A percentile compares a stretch with the other conserved stretches of the same genome.
phyloP scores from a whole-genome alignment of 2,113 vertebrate species.

The Laticauda laticaudata region DNA sequence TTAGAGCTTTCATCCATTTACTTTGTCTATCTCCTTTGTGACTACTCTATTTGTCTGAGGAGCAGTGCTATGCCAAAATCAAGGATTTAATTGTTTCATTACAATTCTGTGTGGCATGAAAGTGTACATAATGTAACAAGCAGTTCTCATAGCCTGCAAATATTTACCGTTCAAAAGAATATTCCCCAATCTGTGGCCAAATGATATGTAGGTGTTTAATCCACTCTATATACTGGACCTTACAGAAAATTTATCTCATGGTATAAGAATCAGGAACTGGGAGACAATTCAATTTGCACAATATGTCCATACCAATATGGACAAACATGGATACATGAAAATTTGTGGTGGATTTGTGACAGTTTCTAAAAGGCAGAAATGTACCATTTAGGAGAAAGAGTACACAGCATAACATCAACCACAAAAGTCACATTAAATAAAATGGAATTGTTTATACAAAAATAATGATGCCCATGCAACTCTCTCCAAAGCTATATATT shows the following conservation, averaged over 20 bases:
- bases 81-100: constrained; percentile 16
- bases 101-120: not conserved
- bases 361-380: not conserved
- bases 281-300: not conserved
- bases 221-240: not conserved
- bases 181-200: not conserved
- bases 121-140: not conserved
- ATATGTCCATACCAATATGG: not conserved
- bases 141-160: not conserved
- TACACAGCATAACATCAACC: not conserved
- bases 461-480: not conserved
- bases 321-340: not conserved
- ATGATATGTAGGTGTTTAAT: not conserved
- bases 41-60: not conserved
- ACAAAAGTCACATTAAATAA: not conserved
- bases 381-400: not conserved
- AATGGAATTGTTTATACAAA: not conserved
- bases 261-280: not conserved
- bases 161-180: not conserved
- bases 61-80: constrained; percentile 1
- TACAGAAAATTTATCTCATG: not conserved
- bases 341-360: not conserved
- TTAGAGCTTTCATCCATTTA: not conserved
- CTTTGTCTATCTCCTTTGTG: constrained; percentile 28
- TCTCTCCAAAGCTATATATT: not conserved